These are phyloP conservation scores for Pyrrhura leucotis DNA, from an alignment of 2,797 vertebrate species.

Conservation along the genomic window DNA sequence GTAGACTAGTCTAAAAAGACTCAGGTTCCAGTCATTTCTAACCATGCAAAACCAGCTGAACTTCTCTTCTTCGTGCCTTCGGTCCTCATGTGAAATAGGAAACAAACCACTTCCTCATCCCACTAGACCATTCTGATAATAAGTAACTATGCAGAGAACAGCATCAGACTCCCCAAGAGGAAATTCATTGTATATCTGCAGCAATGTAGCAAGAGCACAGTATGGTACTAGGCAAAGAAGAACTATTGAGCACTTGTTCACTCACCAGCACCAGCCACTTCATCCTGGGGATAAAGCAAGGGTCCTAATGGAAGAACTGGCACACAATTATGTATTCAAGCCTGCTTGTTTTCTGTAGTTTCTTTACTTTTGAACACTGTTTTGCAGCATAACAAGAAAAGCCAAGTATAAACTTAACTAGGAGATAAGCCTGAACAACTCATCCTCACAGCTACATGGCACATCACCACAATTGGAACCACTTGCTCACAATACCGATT, in stretches of 20 bases:
- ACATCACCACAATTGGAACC: background rate
- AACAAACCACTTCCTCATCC: conserved; percentile 46
- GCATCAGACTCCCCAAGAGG: background rate
- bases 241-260: background rate
- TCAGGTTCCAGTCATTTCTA: background rate
- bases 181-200: background rate
- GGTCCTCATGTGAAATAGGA: background rate
- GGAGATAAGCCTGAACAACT: background rate
- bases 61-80: background rate
- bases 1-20: conserved; percentile 16
- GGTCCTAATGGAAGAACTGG: background rate
- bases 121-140: background rate
- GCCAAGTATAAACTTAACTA: background rate
- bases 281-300: background rate
- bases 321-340: background rate
- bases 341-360: background rate
- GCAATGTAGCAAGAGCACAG: background rate
- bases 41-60: background rate
- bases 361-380: background rate
- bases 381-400: background rate
- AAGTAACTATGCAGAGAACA: background rate
- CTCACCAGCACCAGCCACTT: background rate
- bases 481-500: background rate
- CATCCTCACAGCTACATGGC: accelerated
- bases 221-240: background rate